Base-by-base conservation (phyloP, 2,888 invertebrate genomes). In the Belgica antarctica region DNA sequence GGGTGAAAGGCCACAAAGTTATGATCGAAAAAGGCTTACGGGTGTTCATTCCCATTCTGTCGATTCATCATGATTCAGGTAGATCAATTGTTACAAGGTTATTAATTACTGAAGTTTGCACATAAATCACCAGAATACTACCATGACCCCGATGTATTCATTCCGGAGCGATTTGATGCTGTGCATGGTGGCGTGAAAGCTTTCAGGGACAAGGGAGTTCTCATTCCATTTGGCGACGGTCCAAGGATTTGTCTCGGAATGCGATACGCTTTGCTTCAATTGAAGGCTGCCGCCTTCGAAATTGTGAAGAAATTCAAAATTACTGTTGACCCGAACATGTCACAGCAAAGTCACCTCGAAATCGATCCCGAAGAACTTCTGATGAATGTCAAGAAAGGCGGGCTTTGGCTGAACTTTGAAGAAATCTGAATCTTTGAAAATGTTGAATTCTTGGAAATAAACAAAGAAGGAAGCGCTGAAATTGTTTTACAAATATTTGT, bases 91-190 rank as follows among this genome's bases (percentile, higher is more conserved):
- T 34, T 34, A 7, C 34, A 41, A 41, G 12, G 12, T 41, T 5
- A n/a, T 2, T 5, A n/a, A n/a, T n/a, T n/a, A 41, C 3, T 22
- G 2, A 52, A 83, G 8, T 84, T 84, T 69, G n/a, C n/a, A n/a
- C 77, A 76, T 28, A 82, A 84, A 75, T 77, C 80, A n/a, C n/a
- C n/a, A 1, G 75, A 80, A 8, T 78, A 80, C 73, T 84, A 77
- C 73, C 80, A 82, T 0, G 75, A 83, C 15, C 83, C 84, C 0
- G 77, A 81, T 1, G 78, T 76, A 72, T 85, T 84, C 73, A 80
- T 83, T 73, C 84, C 84, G 0, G 82, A 82, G 72, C 75, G 83
- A 59, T 84, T 84, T 73, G 74, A 73, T 19, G 77, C 78, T 57
- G 80, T 81, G 66, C 73, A 73, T 57, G 75, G 74, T 4, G 74